Evolutionary conservation across 2,797 vertebrate species (phyloP), one percentile per base, ranked within the genome.

Genomic region (Fringilla coelebs): DNA sequence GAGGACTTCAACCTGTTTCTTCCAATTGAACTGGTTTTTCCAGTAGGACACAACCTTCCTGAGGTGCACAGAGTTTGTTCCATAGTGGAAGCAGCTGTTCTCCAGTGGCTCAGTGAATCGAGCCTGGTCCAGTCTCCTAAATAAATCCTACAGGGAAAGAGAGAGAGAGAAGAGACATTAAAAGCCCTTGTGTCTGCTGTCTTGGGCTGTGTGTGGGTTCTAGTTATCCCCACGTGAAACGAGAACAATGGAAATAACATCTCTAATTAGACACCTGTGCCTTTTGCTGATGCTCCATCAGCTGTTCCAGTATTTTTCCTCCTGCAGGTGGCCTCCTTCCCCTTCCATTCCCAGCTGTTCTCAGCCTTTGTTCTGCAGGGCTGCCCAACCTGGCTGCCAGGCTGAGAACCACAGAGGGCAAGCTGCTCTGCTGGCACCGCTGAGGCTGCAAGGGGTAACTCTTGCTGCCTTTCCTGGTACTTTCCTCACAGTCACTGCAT

Each of bases 1-100:
- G 61, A 98, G 97, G 77, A 96, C 18, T 52, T 98, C 98, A 77
- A 98, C 96, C 94, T 98, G 98, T 85, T 98, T 98, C 96, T 79
- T 97, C 98, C 98, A 98, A 68, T 97, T 96, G 80, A 98, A 98
- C 17, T 95, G 88, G 9, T 98, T 98, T 95, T 96, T 97, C 98
- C 98, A 98, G 91, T 98, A 98, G 60, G 97, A 95, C 52, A 98
- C 36, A 66, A 98, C 63, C 78, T 98, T 98, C 90, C 84, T 97
- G 87, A 98, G 96, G 54, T 98, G 96, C 29, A 31, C 79, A 0
- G 89, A 71, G 85, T 98, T 98, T 85, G 94, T 97, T 15, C 98
- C 98, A 18, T 98, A 98, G 71, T 97, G 97, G 92, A 98, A 98
- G 52, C 76, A 72, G 52, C 97, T 97, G 76, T 93, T 86, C 77